These are phyloP conservation scores for Silurus aristotelis DNA, from an alignment of 2,797 vertebrate species.

Conservation along the genomic window DNA sequence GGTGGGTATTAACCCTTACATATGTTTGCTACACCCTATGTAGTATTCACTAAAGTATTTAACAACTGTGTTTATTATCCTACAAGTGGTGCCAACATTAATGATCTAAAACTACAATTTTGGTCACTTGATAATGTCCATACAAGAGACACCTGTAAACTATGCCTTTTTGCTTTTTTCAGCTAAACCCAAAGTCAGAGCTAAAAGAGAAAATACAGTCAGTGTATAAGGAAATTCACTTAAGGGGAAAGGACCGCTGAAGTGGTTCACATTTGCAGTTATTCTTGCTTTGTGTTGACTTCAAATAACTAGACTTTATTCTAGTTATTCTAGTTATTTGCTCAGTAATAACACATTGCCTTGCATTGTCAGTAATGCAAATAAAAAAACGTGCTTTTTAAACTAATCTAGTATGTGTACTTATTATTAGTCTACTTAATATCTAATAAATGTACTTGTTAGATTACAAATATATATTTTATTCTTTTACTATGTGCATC, in stretches of 20 bases:
- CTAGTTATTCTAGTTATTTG: background rate
- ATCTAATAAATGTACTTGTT: background rate
- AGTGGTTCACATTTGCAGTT: background rate
- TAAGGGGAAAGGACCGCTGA: background rate
- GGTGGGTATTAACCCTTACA: constrained; percentile 67
- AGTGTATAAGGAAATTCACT: background rate
- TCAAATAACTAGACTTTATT: too few species aligned
- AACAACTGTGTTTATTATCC: background rate
- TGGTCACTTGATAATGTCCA: background rate
- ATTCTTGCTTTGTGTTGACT: too few species aligned
- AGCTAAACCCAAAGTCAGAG: background rate
- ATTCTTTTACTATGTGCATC: background rate
- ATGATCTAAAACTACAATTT: background rate
- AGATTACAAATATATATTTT: background rate
- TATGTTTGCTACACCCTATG: background rate
- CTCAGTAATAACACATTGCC: background rate
- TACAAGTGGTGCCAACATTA: background rate
- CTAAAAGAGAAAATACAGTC: background rate
- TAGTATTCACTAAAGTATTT: background rate
- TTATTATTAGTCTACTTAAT: background rate
- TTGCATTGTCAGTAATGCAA: background rate
- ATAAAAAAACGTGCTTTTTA: background rate
- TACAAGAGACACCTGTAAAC: background rate
- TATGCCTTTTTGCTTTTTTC: background rate
- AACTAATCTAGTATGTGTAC: background rate